These are phyloP conservation scores for Temnothorax nylanderi DNA, from an alignment of 1,140 invertebrate species.

Conservation along the genomic window DNA sequence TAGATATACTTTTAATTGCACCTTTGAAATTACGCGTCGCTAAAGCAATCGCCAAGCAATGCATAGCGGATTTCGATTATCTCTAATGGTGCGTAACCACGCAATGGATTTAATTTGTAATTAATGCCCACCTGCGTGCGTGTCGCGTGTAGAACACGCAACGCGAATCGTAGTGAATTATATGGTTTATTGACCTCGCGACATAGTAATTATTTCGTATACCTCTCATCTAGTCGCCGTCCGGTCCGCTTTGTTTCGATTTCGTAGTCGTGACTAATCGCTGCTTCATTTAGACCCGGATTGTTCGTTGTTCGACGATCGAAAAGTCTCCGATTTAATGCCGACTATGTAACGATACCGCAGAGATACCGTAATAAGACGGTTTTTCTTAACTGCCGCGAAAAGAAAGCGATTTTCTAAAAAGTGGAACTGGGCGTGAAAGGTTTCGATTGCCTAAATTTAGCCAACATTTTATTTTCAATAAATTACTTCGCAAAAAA, in stretches of 20 bases:
- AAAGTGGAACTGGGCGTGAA: constrained; percentile 4
- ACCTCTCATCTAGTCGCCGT: not conserved
- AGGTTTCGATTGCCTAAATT: not conserved
- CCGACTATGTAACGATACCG: not conserved
- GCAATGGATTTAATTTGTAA: constrained; percentile 80
- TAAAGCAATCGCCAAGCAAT: not conserved
- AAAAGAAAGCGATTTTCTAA: constrained; percentile 31
- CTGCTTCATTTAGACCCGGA: constrained; percentile 5
- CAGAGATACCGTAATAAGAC: constrained; percentile 3
- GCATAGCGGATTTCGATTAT: constrained; percentile 70
- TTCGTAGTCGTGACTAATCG: constrained; percentile 50
- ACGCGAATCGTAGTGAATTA: constrained; percentile 66
- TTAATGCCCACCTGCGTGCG: constrained; percentile 70
- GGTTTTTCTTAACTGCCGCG: not conserved
- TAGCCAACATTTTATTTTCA: constrained; percentile 6
- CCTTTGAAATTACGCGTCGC: not conserved
- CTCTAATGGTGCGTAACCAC: constrained; percentile 78
- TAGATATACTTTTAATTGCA: constrained; percentile 30
- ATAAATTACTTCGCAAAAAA: not conserved
- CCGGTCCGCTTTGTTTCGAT: constrained; percentile 18
- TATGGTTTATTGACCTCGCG: constrained; percentile 70
- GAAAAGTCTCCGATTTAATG: constrained; percentile 3
- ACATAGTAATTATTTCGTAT: constrained; percentile 48
- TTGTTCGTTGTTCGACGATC: not conserved
- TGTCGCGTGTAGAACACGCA: constrained; percentile 49